Base-by-base conservation (phyloP, 2,888 invertebrate genomes). In the Eupithecia inturbata region DNA sequence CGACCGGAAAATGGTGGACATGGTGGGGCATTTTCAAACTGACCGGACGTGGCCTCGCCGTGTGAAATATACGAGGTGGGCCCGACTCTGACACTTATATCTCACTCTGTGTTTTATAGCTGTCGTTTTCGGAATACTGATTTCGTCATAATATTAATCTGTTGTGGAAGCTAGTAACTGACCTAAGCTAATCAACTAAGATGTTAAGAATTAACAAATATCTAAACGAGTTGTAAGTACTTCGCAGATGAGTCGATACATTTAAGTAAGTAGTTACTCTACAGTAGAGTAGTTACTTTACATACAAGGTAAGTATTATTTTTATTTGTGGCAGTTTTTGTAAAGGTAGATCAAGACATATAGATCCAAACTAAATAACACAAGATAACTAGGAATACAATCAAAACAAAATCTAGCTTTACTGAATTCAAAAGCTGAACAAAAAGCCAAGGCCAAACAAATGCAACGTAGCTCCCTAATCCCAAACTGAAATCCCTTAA, bases 1-100 rank as follows among this genome's bases (percentile, higher is more conserved):
- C 88, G 89, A 89, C 89, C 90, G 92, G 91, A 88, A 91, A 93
- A 94, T 93, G 89, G 89, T 86, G 89, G 91, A 89, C 91, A 88
- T 87, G 85, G 87, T 89, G 89, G 88, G 89, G 88, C 85, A 90
- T 91, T 92, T 91, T 89, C 91, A 86, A 89, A 91, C 87, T 92
- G 93, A 91, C 92, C 91, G 91, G 89, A 82, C 88, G 84, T 82
- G 81, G 79, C 83, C 82, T 77, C 73, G 76, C 78, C 79, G 79
- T 78, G 82, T 89, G 88, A 91, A 89, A 91, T 91, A 91, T 90
- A 86, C 85, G 84, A 86, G 84, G 85, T 82, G 83, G 77, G 79
- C 84, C 75, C 80, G 79, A 80, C 80, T 87, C 85, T 87, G 87
- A 87, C 88, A 82, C 84, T 82, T 83, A 84, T 84, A 84, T 84